Conservation (phyloP, 1,140 invertebrate species). For the Epicauta chinensis region DNA sequence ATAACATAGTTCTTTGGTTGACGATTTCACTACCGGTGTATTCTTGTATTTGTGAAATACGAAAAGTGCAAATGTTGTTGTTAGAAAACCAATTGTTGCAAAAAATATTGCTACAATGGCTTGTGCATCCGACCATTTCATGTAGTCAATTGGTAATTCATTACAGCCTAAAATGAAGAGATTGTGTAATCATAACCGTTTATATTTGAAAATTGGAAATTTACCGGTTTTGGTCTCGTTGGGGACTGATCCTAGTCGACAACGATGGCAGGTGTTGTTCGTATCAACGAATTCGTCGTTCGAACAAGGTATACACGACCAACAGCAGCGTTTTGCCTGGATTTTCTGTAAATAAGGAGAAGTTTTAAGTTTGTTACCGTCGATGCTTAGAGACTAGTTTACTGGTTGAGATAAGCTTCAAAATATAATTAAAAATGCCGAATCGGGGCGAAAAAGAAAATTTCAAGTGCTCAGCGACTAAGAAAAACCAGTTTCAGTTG, state of each 20-base stretch:
- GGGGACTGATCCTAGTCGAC: conserved; percentile 53
- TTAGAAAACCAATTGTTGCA: conserved; percentile 58
- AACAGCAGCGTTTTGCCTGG: conserved; percentile 65
- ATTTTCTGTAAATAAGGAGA: conserved; percentile 47
- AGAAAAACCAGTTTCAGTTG: too few relatives aligned
- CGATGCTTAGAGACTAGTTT: too few relatives aligned
- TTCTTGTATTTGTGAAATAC: conserved; percentile 64
- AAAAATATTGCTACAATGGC: conserved; percentile 61
- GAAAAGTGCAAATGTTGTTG: conserved; percentile 55
- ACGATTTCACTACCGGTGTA: conserved; percentile 79
- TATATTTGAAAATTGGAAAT: conserved; percentile 3
- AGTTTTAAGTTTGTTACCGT: too few relatives aligned
- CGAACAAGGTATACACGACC: conserved; percentile 63
- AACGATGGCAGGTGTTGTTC: conserved; percentile 51
- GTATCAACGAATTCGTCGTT: conserved; percentile 57
- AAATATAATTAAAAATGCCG: too few relatives aligned
- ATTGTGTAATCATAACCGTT: too few relatives aligned
- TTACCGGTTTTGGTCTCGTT: conserved; percentile 58
- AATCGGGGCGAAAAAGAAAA: too few relatives aligned
- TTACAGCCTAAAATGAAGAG: conserved; percentile 38
- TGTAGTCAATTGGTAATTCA: conserved; percentile 46
- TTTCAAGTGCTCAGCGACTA: too few relatives aligned
- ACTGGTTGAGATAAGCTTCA: too few relatives aligned
- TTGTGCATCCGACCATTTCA: conserved; percentile 56
- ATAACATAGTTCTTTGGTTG: conserved; percentile 76